Base-by-base conservation (phyloP, 1,140 invertebrate genomes). In the Subanguina moxae region DNA sequence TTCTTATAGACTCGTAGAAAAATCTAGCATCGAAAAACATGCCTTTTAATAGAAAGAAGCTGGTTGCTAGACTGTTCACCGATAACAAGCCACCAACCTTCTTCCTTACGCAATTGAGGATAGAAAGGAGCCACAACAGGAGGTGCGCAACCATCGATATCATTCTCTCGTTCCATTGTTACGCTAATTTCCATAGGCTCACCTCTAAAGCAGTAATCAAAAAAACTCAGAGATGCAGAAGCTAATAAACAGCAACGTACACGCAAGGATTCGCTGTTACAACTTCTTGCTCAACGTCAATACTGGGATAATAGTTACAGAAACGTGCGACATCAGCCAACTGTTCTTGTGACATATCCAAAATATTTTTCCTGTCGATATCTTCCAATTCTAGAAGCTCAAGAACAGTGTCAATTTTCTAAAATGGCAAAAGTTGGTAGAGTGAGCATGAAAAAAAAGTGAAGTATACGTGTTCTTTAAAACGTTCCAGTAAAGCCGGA, bases 51-150 rank as follows among this genome's bases (percentile, higher is more conserved):
- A 1, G 93, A 96, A 0, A 97, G 86, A 17, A 99, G 84, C 0
- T 92, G 92, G 84, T 98, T 98, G 1, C 87, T 88, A 80, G 91
- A 92, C 0, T 92, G 90, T 84, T 97, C 94, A 0, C 95, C 94
- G 79, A 99, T 93, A 19, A 99, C 94, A 5, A 99, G 90, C 94
- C 96, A 99, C 95, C 96, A 99, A 45, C 94, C 93, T 86, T 99
- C 95, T 84, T 99, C 95, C 19, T 56, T 58, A 72, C 71, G 75
- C 82, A 90, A 89, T 87, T 92, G 91, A 48, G 95, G 94, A 86
- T 95, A 99, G 84, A 94, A 92, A 0, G 95, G 95, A 19, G 95
- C 95, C 67, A 98, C 92, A 5, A 99, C 94, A 0, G 93, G 92
- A 17, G 94, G 95, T 19, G 95, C 94, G 68, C 97, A 91, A 3